Conservation (phyloP, 1,140 invertebrate genomes). For the Aphidius ervi region DNA sequence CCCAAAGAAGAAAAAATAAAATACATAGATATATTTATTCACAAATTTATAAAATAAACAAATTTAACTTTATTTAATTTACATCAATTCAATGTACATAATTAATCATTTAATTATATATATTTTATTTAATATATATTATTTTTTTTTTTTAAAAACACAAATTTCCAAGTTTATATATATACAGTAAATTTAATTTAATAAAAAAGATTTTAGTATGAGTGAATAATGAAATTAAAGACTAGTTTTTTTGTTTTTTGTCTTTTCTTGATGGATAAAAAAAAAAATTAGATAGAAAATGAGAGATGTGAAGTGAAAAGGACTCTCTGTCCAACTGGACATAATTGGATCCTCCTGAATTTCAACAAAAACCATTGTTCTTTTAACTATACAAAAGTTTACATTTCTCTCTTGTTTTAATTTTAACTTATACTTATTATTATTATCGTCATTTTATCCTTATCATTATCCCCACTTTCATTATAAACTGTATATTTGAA, state of each 20-base stretch:
- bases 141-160: too few relatives aligned
- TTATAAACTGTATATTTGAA: background rate
- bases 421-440: background rate
- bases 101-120: too few relatives aligned
- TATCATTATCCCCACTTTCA: constrained; percentile 15
- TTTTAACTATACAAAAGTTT: constrained; percentile 42
- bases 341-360: constrained; percentile 47
- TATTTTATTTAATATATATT: too few relatives aligned
- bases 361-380: constrained; percentile 39
- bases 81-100: too few relatives aligned
- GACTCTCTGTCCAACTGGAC: constrained; percentile 36
- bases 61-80: too few relatives aligned
- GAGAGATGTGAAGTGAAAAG: constrained; percentile 22
- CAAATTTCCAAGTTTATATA: too few relatives aligned
- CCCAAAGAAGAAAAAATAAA: too few relatives aligned
- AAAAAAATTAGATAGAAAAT: constrained; percentile 22
- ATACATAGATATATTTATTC: too few relatives aligned
- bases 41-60: too few relatives aligned
- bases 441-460: background rate
- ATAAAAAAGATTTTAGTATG: constrained; percentile 16
- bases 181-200: background rate
- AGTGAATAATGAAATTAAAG: constrained; percentile 25
- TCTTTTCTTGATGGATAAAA: constrained; percentile 6
- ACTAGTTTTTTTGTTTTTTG: constrained; percentile 6
- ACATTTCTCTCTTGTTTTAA: constrained; percentile 33